A percentile compares a stretch with the other conserved stretches of the same genome.
phyloP scores from a whole-genome alignment of 2,113 vertebrate genomes.

The Corynorhinus townsendii region DNA sequence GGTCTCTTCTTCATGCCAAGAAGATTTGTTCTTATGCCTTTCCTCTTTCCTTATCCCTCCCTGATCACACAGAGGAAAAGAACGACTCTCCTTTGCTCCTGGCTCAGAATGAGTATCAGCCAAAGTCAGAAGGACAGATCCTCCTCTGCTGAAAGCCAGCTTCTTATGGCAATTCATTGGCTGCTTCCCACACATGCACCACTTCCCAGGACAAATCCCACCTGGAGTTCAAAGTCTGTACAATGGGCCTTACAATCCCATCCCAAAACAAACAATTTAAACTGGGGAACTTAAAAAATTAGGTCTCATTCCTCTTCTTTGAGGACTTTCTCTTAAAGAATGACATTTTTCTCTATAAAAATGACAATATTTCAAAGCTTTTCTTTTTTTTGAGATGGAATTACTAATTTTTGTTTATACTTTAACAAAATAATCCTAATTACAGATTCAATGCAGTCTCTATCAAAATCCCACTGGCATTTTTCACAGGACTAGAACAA shows the following conservation, averaged over 20 bases:
- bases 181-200: neutral
- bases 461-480: neutral
- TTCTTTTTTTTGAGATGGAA: neutral
- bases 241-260: neutral
- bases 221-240: neutral
- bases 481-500: neutral
- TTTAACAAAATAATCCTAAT: conserved; percentile 19
- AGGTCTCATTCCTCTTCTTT: neutral
- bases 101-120: neutral
- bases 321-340: neutral
- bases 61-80: neutral
- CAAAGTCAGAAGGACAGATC: neutral
- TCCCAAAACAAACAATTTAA: neutral
- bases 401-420: neutral
- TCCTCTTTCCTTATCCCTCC: neutral
- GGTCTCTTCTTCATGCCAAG: neutral
- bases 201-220: neutral
- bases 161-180: neutral
- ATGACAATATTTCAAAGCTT: neutral
- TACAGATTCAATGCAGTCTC: neutral
- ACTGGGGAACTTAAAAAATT: neutral
- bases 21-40: neutral
- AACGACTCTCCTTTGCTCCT: neutral
- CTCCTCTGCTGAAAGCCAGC: neutral
- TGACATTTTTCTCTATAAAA: neutral